phyloP scores from a whole-genome alignment of 2,113 vertebrate genomes.

The Calcarius ornatus region DNA sequence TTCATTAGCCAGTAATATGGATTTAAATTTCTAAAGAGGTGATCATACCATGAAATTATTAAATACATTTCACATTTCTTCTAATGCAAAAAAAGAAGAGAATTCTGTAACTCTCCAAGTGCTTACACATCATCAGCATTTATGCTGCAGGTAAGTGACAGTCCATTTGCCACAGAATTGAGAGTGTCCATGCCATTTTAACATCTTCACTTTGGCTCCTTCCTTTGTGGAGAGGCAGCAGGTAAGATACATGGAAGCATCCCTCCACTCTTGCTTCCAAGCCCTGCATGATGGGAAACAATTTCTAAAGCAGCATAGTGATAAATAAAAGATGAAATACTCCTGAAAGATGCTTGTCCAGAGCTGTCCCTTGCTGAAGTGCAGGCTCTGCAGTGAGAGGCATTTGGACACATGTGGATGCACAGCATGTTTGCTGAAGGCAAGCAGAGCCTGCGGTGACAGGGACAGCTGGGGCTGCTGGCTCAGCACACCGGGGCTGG shows the following conservation, averaged over 20 bases:
- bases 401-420: slow-evolving; percentile 1
- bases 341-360: slow-evolving; percentile 16
- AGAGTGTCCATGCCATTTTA: background rate
- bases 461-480: slow-evolving; percentile 63
- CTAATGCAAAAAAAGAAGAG: background rate
- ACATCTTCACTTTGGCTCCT: background rate
- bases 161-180: background rate
- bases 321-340: slow-evolving; percentile 38
- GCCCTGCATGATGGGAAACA: background rate
- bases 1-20: background rate
- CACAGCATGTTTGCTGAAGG: slow-evolving; percentile 36
- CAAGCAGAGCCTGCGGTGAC: background rate
- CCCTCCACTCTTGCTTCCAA: background rate
- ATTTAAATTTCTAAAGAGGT: background rate
- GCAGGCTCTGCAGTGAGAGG: background rate
- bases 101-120: background rate
- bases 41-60: background rate
- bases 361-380: background rate
- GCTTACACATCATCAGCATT: background rate
- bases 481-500: slow-evolving; percentile 54
- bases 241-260: background rate
- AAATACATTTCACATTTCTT: background rate
- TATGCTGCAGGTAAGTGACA: background rate
- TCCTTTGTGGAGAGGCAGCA: background rate
- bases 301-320: background rate